Evolutionary conservation across 92 coral and sea anemone genomes (phyloP), one percentile per base, ranked within the genome.

Genomic region (Micromussa lordhowensis): DNA sequence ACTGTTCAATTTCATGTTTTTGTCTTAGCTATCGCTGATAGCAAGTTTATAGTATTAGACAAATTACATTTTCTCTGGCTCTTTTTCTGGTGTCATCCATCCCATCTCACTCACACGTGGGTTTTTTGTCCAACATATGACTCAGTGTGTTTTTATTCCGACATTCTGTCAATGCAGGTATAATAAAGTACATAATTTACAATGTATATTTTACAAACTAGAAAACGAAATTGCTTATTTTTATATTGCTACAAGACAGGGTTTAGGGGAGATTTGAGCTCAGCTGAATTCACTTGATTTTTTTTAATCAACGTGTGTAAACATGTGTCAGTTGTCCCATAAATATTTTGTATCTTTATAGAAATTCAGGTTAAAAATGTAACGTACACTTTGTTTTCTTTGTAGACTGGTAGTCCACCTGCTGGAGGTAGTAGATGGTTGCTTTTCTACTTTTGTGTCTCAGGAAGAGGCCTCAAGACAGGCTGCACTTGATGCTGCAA

Each of bases 351-450:
- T n/a, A 44, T 44, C 51, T 44, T 44, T 5, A 8, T 13, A 44
- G n/a, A 44, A 44, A 8, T 44, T 7, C 12, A 44, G 51, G 12
- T 9, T 44, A 44, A 44, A 44, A 44, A 44, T 44, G 51, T 44
- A 44, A 44, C 13, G 7, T 22, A 2, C 4, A 76, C 4, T 31
- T 30, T n/a, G 13, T 73, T 30, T 26, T 59, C 70, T 15, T 40
- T 77, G 12, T 35, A 97, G 99, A 91, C 87, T 97, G 90, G 96
- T 95, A 32, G 99, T 96, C 19, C 95, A 96, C 78, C 82, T 95
- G 64, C 93, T 97, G 69, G 96, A 96, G 82, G 92, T 92, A 15
- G 92, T 97, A 32, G 98, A 97, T 92, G 99, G 99, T 24, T 94
- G 96, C 49, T 96, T 97, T 66, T 97, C 99, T 17, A 88, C 94